Evolutionary conservation across 2,797 vertebrate genomes (phyloP), one percentile per base, ranked within the genome.

Genomic region (Notamacropus eugenii): DNA sequence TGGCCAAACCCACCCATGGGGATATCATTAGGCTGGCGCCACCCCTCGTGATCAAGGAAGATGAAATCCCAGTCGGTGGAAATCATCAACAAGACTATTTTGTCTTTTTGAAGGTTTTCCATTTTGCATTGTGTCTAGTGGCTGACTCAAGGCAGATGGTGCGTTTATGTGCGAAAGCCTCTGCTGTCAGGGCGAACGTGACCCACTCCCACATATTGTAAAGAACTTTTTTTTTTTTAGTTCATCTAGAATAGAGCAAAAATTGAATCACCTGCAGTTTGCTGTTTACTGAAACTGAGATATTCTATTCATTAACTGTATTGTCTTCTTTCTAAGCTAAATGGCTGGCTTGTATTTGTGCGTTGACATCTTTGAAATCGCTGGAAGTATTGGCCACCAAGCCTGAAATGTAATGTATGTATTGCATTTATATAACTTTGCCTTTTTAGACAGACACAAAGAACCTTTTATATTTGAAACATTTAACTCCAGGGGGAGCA

Each of bases 1-100:
- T 99, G 97, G 99, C 99, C 96, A 99, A 99, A 97, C 99, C 99
- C 67, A 99, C 99, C 0, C 99, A 99, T 0, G 99, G 99, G 0
- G 99, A 99, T 97, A 99, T 99, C 98, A 99, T 99, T 98, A 98
- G 99, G 59, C 97, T 99, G 95, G 99, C 99, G 1, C 99, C 99
- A 0, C 99, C 99, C 0, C 99, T 99, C 0, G 97, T 98, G 91
- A 99, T 99, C 96, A 99, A 99, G 62, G 99, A 99, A 97, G 98
- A 99, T 0, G 99, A 99, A 97, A 96, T 99, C 95, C 98, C 91
- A 0, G 99, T 99, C 99, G 5, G 97, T 99, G 0, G 99, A 99
- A 12, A 99, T 99, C 98, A 99, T 99, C 97, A 99, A 99, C 97
- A 99, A 99, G 97, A 99, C 99, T 97, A 98, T 99, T 97, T 92